Percentiles rank a stretch among this genome's conserved stretches.
phyloP scores from a whole-genome alignment of 2,888 invertebrate genomes.

The Synanthedon andrenaeformis region DNA sequence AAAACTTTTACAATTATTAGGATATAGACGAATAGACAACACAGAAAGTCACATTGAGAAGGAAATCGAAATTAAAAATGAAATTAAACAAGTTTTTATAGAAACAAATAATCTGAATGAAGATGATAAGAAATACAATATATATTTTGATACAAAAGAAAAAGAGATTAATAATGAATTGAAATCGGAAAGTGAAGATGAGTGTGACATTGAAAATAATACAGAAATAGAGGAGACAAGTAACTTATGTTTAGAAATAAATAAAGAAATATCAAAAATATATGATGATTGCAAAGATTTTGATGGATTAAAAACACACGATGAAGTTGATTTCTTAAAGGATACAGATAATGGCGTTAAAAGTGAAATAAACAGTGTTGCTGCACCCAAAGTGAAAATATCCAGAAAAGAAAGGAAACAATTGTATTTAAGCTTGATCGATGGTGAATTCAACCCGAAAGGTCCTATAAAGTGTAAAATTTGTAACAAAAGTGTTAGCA shows the following conservation, averaged over 20 bases:
- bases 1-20: not conserved
- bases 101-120: too few species aligned
- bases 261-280: not conserved
- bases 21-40: not conserved
- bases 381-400: not conserved
- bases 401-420: not conserved
- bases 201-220: not conserved
- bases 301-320: not conserved
- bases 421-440: slow-evolving; percentile 18
- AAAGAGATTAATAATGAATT: not conserved
- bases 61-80: too few species aligned
- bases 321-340: not conserved
- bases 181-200: too few species aligned
- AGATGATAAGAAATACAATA: not conserved
- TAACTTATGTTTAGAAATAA: not conserved
- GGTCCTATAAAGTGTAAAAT: slow-evolving; percentile 21
- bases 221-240: not conserved
- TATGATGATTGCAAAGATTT: not conserved
- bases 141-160: not conserved
- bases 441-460: slow-evolving; percentile 14
- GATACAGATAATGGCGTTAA: not conserved
- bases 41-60: not conserved
- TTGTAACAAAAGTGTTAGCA: slow-evolving; percentile 18
- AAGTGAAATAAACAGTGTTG: too few species aligned
- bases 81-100: too few species aligned